Base-by-base conservation (phyloP, 2,888 invertebrate species). In the Pediacus dermestoides region DNA sequence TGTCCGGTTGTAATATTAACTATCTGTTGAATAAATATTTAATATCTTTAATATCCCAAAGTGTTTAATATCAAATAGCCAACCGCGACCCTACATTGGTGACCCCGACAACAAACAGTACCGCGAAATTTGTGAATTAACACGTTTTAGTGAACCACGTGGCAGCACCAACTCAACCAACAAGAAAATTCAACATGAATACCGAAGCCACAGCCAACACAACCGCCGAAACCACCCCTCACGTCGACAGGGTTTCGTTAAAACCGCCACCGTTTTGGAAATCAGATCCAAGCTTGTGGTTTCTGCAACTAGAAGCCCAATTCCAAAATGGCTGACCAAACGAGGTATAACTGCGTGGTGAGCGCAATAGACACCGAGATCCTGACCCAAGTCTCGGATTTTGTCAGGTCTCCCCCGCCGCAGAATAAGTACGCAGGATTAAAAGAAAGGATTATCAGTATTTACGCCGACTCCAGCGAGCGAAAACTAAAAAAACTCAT, bases 241-340 rank as follows among this genome's bases (percentile, higher is more conserved):
- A 31, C 4, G 9, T 31, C 4, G 31, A 15, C 14, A 3, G 16
- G 16, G 12, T 31, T 9, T 9, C 16, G 6, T 18, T 43, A 2
- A 44, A 43, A 39, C 39, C 44, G 10, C 46, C 53, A 9, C 43
- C 46, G 4, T 50, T 52, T 39, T 54, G 50, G 47, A 39, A 40
- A 22, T 42, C 28, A 32, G 41, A 50, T 14, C 41, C 45, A 4
- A 37, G 36, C 21, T 33, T 59, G 12, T 59, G 56, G 55, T 48
- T 59, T 21, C 16, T 30, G 1, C 59, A 60, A 38, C 39, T 59
- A 4, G 56, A 60, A 21, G 39, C 52, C 3, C 46, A 52, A 16
- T 54, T 54, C 35, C 18, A 28, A 7, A 34, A 18, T 12, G 13
- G 16, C 18, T 6, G 55, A 60, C 30, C 27, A 16, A 11, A 50